Evolutionary conservation across 2,113 vertebrate species (phyloP).

Genomic region (Lethenteron reissneri): DNA sequence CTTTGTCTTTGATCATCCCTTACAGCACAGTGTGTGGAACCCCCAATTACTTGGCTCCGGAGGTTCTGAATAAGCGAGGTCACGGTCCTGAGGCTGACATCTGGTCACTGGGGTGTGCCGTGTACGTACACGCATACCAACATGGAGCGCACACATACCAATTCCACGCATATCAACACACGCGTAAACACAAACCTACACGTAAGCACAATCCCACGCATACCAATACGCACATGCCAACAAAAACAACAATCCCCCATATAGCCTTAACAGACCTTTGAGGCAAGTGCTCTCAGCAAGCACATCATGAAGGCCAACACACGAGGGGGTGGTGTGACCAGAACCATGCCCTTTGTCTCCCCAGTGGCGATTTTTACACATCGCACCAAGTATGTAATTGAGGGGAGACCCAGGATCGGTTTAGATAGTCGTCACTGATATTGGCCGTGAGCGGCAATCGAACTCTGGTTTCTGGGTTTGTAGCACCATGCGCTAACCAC

Average conservation of each 20-base stretch:
- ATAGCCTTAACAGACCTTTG: not conserved
- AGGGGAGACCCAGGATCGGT: too few species aligned
- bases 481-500: too few species aligned
- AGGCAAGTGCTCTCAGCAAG: not conserved
- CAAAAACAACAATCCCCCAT: not conserved
- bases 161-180: not conserved
- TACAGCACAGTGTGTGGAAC: conserved; percentile 92
- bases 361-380: too few species aligned
- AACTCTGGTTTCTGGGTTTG: too few species aligned
- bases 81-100: conserved; percentile 75
- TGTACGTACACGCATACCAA: conserved; percentile 38
- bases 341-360: too few species aligned
- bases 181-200: not conserved
- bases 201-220: not conserved
- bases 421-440: too few species aligned
- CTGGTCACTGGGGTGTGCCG: conserved; percentile 91
- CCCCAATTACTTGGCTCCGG: conserved; percentile 93
- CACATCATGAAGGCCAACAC: not conserved
- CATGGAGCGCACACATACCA: not conserved
- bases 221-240: not conserved
- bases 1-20: not conserved
- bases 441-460: too few species aligned
- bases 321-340: too few species aligned
- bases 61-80: conserved; percentile 83
- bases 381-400: too few species aligned